Conservation (phyloP, 2,888 invertebrate genomes). For the Carcina quercana region DNA sequence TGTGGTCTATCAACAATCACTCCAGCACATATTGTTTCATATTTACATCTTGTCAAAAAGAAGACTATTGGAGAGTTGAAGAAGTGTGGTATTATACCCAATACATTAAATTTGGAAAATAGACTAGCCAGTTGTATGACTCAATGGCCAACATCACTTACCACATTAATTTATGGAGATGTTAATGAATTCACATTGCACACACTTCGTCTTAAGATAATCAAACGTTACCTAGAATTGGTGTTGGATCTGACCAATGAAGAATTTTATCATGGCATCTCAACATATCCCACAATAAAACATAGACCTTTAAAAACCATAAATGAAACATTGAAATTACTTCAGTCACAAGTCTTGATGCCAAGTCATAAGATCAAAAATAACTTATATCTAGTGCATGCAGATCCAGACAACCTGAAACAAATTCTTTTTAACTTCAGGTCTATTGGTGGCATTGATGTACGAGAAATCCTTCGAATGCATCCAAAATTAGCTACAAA, state of each 20-base stretch:
- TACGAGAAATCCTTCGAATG: constrained; percentile 57
- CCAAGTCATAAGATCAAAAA: constrained; percentile 53
- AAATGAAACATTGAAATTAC: constrained; percentile 47
- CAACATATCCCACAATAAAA: constrained; percentile 60
- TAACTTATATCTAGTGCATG: constrained; percentile 58
- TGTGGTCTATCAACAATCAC: constrained; percentile 47
- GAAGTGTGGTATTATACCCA: constrained; percentile 29
- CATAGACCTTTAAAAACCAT: constrained; percentile 56
- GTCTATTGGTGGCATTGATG: constrained; percentile 54
- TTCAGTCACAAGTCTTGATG: constrained; percentile 48
- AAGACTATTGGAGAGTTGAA: constrained; percentile 48
- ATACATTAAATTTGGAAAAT: constrained; percentile 51
- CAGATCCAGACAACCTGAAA: constrained; percentile 55
- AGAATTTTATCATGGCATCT: constrained; percentile 49
- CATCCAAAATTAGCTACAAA: constrained; percentile 54
- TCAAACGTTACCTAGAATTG: constrained; percentile 59
- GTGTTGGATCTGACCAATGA: constrained; percentile 47
- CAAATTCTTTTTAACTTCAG: constrained; percentile 43
- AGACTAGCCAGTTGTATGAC: constrained; percentile 55
- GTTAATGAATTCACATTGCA: constrained; percentile 39
- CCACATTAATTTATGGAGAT: constrained; percentile 49
- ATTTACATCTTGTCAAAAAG: constrained; percentile 43
- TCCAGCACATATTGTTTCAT: constrained; percentile 31
- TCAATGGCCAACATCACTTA: constrained; percentile 65
- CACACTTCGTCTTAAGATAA: constrained; percentile 49